Evolutionary conservation across 2,113 vertebrate species (phyloP).

Genomic region (Gymnobelideus leadbeateri): DNA sequence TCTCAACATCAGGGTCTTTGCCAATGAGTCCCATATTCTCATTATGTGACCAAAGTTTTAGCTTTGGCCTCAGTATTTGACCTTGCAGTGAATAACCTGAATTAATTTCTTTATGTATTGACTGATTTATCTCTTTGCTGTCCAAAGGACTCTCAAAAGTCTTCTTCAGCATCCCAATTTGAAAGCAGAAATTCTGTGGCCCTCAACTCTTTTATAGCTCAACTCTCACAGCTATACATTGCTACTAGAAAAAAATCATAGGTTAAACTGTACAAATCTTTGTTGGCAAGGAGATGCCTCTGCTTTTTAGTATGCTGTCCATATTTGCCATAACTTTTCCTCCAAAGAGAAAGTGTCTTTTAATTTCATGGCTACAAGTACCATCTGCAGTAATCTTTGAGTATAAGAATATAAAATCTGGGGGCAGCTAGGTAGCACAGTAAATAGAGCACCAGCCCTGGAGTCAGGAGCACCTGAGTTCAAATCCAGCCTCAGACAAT

Average conservation of each 20-base stretch:
- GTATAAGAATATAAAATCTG: background rate
- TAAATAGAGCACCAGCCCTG: too few species aligned
- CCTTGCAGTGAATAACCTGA: background rate
- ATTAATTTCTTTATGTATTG: background rate
- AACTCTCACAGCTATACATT: background rate
- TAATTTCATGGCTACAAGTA: background rate
- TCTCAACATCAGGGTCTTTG: background rate
- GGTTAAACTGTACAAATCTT: background rate
- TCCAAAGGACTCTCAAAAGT: background rate
- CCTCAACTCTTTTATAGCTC: background rate
- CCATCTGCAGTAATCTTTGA: background rate
- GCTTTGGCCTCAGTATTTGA: background rate
- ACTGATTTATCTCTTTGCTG: background rate
- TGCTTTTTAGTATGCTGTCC: background rate
- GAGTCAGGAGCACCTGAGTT: too few species aligned
- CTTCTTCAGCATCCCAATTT: background rate
- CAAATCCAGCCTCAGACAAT: too few species aligned
- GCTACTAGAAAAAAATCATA: background rate
- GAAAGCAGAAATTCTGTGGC: background rate
- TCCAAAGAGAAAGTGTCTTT: background rate
- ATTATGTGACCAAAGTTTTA: background rate
- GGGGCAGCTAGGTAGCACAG: too few species aligned
- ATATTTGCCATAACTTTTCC: background rate
- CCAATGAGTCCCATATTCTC: too few species aligned
- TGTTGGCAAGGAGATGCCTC: background rate